phyloP scores from a whole-genome alignment of 2,888 invertebrate species.

The Pachycephus smyrnensis region DNA sequence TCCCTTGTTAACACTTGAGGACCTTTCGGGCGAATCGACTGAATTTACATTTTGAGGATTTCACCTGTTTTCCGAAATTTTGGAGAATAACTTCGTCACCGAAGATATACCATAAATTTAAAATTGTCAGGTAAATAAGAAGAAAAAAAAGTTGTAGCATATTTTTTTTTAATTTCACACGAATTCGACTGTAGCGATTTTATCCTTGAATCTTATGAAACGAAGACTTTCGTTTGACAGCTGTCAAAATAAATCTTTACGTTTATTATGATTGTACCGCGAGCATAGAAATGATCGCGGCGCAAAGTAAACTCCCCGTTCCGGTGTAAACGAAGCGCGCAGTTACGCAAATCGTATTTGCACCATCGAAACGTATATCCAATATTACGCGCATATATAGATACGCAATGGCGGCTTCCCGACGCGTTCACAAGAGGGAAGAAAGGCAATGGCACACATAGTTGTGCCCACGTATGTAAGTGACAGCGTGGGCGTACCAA shows the following conservation, averaged over 20 bases:
- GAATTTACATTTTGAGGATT: neutral
- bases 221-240: neutral
- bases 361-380: neutral
- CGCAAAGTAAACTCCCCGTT: neutral
- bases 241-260: neutral
- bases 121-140: no score
- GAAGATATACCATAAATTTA: no score
- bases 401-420: neutral
- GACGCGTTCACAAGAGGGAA: neutral
- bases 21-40: neutral
- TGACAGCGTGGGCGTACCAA: constrained; percentile 31
- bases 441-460: constrained; percentile 20
- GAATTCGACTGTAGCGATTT: no score
- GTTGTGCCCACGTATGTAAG: constrained; percentile 23
- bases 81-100: neutral
- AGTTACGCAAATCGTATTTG: neutral
- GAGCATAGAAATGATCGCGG: neutral
- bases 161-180: neutral
- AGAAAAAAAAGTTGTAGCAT: no score
- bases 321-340: neutral
- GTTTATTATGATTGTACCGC: neutral
- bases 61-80: neutral
- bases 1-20: neutral
- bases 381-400: neutral
- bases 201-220: no score